These are phyloP conservation scores for Garra rufa DNA, from an alignment of 2,113 vertebrate genomes.

Conservation along the genomic window DNA sequence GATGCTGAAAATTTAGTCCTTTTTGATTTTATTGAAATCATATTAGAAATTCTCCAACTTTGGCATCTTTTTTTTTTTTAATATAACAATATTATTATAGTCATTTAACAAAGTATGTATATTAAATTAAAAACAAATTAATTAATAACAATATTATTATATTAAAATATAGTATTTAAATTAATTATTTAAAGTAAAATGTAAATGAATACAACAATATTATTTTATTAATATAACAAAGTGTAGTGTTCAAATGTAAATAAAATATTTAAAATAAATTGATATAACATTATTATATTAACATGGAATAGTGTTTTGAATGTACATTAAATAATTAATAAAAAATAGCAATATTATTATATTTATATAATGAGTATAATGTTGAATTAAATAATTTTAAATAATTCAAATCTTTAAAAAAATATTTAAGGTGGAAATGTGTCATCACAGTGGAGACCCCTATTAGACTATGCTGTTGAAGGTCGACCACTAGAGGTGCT, in stretches of 20 bases:
- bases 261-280: neutral
- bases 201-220: neutral
- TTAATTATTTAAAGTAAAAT: no score
- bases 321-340: neutral
- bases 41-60: no score
- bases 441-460: neutral
- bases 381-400: neutral
- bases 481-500: constrained; percentile 14
- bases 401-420: neutral
- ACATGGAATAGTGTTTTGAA: neutral
- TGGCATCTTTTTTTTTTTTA: no score
- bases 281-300: neutral
- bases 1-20: no score
- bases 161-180: no score
- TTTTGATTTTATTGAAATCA: no score
- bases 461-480: neutral
- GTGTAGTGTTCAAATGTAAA: neutral
- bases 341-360: neutral
- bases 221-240: neutral
- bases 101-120: no score
- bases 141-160: no score
- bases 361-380: neutral
- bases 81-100: no score
- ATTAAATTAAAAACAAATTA: no score
- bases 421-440: neutral